These are phyloP conservation scores for Heliopora coerulea DNA, from an alignment of 92 coral and sea anemone genomes.

Conservation along the genomic window DNA sequence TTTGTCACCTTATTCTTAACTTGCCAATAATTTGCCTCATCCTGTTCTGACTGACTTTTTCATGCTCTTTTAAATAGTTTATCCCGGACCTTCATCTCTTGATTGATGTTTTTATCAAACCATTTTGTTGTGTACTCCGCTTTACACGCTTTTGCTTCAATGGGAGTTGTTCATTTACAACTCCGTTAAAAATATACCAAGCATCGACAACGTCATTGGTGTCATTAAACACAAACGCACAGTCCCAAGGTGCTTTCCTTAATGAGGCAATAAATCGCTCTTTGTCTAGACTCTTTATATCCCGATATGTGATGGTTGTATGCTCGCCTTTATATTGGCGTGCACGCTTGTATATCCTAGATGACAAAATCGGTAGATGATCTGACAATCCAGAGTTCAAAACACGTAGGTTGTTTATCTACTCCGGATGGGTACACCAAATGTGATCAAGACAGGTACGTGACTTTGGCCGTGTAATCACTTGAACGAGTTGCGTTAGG, in stretches of 20 bases:
- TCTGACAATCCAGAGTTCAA: slow-evolving; percentile 36
- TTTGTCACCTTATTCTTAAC: slow-evolving; percentile 47
- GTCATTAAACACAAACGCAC: slow-evolving; percentile 37
- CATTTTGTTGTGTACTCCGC: too few relatives aligned
- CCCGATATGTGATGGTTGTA: not conserved
- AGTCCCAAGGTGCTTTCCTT: slow-evolving; percentile 47
- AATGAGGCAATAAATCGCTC: slow-evolving; percentile 32
- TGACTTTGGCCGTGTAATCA: slow-evolving; percentile 42
- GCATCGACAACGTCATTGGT: not conserved
- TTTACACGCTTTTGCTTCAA: slow-evolving; percentile 5
- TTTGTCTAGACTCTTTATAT: slow-evolving; percentile 40
- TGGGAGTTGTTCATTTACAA: slow-evolving; percentile 44
- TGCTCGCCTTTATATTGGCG: too few relatives aligned
- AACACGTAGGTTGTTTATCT: slow-evolving; percentile 15
- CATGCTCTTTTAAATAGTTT: slow-evolving; percentile 33
- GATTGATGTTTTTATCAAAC: slow-evolving; percentile 34
- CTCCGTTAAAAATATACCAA: slow-evolving; percentile 30
- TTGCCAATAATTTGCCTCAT: slow-evolving; percentile 32
- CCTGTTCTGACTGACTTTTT: slow-evolving; percentile 19
- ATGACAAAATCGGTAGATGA: too few relatives aligned
- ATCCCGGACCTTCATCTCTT: slow-evolving; percentile 35
- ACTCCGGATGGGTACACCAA: slow-evolving; percentile 51
- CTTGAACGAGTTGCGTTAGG: slow-evolving; percentile 30
- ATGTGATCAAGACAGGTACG: slow-evolving; percentile 54
- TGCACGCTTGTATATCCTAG: too few relatives aligned